phyloP scores from a whole-genome alignment of 2,113 vertebrate species.

The Lontra canadensis region DNA sequence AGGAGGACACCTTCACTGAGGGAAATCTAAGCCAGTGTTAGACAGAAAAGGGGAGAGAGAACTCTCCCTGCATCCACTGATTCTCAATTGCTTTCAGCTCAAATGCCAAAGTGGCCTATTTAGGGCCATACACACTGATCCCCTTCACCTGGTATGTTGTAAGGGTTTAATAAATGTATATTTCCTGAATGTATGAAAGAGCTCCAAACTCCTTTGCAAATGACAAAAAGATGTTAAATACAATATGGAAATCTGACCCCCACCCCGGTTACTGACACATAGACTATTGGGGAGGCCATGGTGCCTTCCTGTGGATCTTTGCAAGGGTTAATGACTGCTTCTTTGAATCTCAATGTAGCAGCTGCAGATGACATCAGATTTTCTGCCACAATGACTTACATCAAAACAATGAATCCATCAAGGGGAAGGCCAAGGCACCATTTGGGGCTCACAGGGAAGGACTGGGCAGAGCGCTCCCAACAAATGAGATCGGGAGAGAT shows the following conservation, averaged over 20 bases:
- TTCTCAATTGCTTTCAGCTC: neutral
- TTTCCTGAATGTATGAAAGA: neutral
- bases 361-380: conserved; percentile 81
- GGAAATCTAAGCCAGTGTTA: neutral
- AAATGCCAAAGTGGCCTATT: neutral
- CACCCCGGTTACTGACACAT: neutral
- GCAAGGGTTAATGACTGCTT: conserved; percentile 69
- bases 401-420: conserved; percentile 57
- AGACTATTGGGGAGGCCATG: neutral
- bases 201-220: neutral
- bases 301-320: neutral
- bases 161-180: neutral
- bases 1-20: neutral
- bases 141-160: neutral
- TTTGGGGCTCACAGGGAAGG: conserved; percentile 59
- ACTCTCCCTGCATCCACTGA: neutral
- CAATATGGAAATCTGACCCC: neutral
- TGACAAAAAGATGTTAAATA: neutral
- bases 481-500: conserved; percentile 36
- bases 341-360: conserved; percentile 63
- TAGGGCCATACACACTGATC: neutral
- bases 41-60: neutral
- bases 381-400: conserved; percentile 76
- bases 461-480: conserved; percentile 48
- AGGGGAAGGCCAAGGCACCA: conserved; percentile 64